Conservation (phyloP, 2,113 vertebrate genomes). For the Hipposideros armiger region DNA sequence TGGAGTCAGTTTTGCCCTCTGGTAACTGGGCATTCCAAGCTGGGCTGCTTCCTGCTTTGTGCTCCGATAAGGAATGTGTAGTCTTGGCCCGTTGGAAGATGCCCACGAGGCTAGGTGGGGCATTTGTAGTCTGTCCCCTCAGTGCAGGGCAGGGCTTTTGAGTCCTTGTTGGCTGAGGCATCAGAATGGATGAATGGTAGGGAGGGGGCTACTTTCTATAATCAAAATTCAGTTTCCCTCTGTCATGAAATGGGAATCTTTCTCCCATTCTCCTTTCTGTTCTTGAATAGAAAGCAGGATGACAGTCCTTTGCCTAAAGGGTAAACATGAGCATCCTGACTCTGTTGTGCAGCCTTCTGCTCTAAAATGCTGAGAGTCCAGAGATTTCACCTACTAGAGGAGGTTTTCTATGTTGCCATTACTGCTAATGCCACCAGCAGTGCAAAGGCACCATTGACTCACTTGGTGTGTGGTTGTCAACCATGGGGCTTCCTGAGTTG, state of each 20-base stretch:
- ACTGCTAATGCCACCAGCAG: too few species aligned
- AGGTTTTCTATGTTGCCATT: not conserved
- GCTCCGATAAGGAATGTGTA: not conserved
- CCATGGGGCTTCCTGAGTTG: not conserved
- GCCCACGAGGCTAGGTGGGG: not conserved
- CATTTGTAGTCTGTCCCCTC: not conserved
- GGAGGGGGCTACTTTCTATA: not conserved
- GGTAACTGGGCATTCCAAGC: accelerated
- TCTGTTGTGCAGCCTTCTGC: not conserved
- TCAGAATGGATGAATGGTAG: not conserved
- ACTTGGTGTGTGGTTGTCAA: not conserved
- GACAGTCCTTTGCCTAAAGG: slow-evolving; percentile 38
- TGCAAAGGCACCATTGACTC: not conserved
- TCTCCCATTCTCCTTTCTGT: not conserved
- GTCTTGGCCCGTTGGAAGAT: not conserved
- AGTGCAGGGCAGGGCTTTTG: not conserved
- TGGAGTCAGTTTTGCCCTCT: not conserved
- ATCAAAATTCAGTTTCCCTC: not conserved
- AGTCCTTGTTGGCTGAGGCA: not conserved
- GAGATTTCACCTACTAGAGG: not conserved
- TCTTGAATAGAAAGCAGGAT: slow-evolving; percentile 42
- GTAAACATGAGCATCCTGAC: slow-evolving; percentile 27
- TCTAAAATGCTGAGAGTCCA: not conserved
- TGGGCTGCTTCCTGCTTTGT: not conserved
- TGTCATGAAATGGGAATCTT: not conserved